phyloP scores from a whole-genome alignment of 2,113 vertebrate genomes.

The Solea solea region DNA sequence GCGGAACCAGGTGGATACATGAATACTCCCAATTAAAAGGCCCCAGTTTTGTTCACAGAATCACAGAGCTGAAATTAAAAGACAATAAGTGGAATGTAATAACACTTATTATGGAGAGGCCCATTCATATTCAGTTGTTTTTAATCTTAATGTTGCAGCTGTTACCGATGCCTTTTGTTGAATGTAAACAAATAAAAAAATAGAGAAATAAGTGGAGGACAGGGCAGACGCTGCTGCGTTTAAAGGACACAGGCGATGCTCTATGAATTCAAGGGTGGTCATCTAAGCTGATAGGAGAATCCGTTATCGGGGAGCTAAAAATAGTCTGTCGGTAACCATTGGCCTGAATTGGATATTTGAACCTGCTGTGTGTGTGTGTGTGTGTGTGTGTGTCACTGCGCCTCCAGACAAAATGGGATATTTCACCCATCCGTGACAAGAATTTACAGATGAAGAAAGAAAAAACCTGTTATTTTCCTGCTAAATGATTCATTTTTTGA shows the following conservation, averaged over 20 bases:
- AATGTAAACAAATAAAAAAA: conserved; percentile 4
- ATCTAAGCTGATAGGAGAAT: conserved; percentile 62
- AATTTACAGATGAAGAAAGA: conserved; percentile 12
- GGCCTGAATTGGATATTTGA: conserved; percentile 64
- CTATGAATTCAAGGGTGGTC: conserved; percentile 72
- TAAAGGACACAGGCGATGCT: conserved; percentile 54
- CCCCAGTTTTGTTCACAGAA: conserved; percentile 10
- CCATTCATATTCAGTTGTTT: conserved; percentile 30
- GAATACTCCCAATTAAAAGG: conserved; percentile 35
- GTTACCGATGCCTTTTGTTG: neutral
- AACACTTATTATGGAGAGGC: conserved; percentile 6
- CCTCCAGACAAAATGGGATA: conserved; percentile 44
- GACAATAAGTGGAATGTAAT: conserved; percentile 29
- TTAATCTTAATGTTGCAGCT: conserved; percentile 27
- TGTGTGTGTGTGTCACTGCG: too few relatives aligned
- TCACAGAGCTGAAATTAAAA: conserved; percentile 19
- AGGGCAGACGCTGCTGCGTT: conserved; percentile 3
- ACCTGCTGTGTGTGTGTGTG: conserved; percentile 40
- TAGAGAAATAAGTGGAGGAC: neutral
- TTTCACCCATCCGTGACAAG: conserved; percentile 46
- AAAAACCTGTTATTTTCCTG: conserved; percentile 15
- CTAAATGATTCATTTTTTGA: conserved; percentile 31
- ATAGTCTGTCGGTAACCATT: conserved; percentile 62
- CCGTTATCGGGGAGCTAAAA: conserved; percentile 71
- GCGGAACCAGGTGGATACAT: conserved; percentile 26